Conservation (phyloP, 2,888 invertebrate genomes). For the Plemyria rubiginata region DNA sequence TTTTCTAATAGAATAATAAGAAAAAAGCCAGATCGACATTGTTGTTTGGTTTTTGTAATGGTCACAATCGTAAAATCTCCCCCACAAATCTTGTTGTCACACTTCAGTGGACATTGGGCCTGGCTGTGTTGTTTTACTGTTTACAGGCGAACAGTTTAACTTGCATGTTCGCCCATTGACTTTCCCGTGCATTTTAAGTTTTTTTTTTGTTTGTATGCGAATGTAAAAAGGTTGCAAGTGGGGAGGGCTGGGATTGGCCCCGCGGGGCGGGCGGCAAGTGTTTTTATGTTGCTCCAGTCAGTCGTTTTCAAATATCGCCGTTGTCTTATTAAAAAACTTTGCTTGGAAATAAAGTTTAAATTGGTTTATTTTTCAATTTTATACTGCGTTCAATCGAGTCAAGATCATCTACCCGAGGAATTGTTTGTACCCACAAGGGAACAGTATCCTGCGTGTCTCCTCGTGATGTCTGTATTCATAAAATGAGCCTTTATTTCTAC, state of each 20-base stretch:
- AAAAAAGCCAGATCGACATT: no score
- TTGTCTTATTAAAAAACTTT: conserved; percentile 26
- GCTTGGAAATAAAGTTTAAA: conserved; percentile 9
- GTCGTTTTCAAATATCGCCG: conserved; percentile 29
- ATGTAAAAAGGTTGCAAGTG: conserved; percentile 18
- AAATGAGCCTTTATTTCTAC: no score
- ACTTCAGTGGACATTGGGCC: conserved; percentile 8
- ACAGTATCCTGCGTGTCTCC: no score
- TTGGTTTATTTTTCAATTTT: conserved; percentile 13
- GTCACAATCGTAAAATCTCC: background rate
- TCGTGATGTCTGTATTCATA: no score
- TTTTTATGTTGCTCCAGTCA: conserved; percentile 29
- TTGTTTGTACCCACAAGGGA: background rate
- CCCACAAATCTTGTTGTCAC: background rate
- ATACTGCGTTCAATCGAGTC: background rate
- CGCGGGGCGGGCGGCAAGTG: conserved; percentile 24
- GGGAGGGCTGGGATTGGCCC: conserved; percentile 23
- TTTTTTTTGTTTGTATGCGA: conserved; percentile 24
- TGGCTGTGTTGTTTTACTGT: conserved; percentile 19
- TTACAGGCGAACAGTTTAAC: conserved; percentile 30
- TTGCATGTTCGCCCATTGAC: conserved; percentile 27
- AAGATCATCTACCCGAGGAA: background rate
- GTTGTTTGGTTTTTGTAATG: background rate
- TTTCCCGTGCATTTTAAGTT: conserved; percentile 23
- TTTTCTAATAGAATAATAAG: no score